Percentiles rank a stretch among this genome's conserved stretches.
These are phyloP conservation scores for Anguilla anguilla DNA, from an alignment of 2,797 vertebrate genomes.

Conservation along the genomic window DNA sequence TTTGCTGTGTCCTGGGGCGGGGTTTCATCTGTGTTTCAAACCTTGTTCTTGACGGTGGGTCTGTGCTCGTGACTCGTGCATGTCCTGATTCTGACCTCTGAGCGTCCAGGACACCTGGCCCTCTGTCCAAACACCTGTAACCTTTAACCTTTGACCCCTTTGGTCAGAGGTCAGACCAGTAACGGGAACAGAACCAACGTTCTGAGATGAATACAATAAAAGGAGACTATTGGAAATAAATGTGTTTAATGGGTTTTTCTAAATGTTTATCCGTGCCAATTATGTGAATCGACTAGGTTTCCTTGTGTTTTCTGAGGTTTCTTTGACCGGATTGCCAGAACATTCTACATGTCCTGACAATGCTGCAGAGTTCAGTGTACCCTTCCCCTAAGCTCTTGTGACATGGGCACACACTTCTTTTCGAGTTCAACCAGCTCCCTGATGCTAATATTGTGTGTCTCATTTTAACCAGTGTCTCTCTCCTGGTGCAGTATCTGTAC, in stretches of 20 bases:
- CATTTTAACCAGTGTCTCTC: no score
- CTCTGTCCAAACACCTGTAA: conserved; percentile 5
- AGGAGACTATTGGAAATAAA: conserved; percentile 20
- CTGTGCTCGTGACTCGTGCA: conserved; percentile 70
- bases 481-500: no score
- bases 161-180: conserved; percentile 21
- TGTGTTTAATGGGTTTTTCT: conserved; percentile 20
- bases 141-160: conserved; percentile 1
- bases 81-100: conserved; percentile 67
- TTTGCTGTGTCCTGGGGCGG: not conserved
- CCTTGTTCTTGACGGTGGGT: conserved; percentile 50
- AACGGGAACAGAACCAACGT: conserved; percentile 8
- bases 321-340: no score
- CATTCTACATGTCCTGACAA: no score
- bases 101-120: conserved; percentile 41
- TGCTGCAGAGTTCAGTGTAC: no score
- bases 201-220: conserved; percentile 31
- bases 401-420: no score
- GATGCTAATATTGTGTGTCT: no score
- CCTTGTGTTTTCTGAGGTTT: not conserved
- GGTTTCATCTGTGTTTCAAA: not conserved
- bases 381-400: no score
- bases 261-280: not conserved
- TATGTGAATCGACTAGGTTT: not conserved
- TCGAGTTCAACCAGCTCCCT: no score